A percentile compares a stretch with the other conserved stretches of the same genome.
Evolutionary conservation across 2,797 vertebrate genomes (phyloP).

Genomic region (Chaunax sp.): DNA sequence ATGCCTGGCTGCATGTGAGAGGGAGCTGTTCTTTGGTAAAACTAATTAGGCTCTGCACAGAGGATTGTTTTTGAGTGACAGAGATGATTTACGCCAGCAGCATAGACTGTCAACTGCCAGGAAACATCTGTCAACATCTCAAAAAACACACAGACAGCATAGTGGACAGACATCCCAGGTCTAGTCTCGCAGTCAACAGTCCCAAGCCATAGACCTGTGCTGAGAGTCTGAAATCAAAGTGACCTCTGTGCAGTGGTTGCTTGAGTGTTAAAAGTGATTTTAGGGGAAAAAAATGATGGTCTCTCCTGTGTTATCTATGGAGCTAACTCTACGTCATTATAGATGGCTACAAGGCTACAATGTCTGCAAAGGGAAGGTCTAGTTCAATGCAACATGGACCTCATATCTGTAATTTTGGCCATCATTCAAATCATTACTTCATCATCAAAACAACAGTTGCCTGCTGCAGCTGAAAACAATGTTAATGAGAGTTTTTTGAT

Average conservation of each 20-base stretch:
- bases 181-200: background rate
- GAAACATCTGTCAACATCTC: conserved; percentile 57
- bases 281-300: conserved; percentile 31
- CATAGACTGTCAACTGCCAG: conserved; percentile 61
- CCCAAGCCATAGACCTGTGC: conserved; percentile 14
- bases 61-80: conserved; percentile 70
- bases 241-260: conserved; percentile 26
- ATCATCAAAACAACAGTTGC: too few species aligned
- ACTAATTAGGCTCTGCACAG: conserved; percentile 75
- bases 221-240: conserved; percentile 41
- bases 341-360: background rate
- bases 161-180: conserved; percentile 1
- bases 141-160: conserved; percentile 39
- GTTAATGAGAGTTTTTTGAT: too few species aligned
- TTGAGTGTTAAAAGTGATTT: conserved; percentile 45
- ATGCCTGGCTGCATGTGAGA: conserved; percentile 51
- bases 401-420: background rate
- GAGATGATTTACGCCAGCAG: conserved; percentile 68
- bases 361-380: conserved; percentile 6
- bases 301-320: conserved; percentile 24
- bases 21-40: conserved; percentile 65
- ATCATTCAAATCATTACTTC: background rate
- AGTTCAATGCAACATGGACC: background rate
- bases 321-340: conserved; percentile 21
- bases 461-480: too few species aligned